Conservation (phyloP, 2,797 vertebrate genomes). For the Cyclopterus lumpus region DNA sequence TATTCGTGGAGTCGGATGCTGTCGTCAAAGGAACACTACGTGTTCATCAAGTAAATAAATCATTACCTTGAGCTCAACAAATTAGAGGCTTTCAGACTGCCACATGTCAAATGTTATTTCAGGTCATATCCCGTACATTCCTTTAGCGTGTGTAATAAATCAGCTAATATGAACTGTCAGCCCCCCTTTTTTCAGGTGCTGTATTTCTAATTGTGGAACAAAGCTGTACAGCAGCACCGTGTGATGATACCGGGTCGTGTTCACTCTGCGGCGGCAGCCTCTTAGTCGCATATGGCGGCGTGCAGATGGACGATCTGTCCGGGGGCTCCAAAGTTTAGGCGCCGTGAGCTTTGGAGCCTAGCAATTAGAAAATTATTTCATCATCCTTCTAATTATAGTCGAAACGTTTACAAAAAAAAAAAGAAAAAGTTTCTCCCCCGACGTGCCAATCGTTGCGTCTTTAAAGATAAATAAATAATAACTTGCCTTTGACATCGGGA, state of each 20-base stretch:
- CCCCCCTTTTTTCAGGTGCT: slow-evolving; percentile 28
- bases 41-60: slow-evolving; percentile 42
- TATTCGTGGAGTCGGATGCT: slow-evolving; percentile 13
- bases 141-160: slow-evolving; percentile 46
- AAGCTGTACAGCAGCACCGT: slow-evolving; percentile 55
- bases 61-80: slow-evolving; percentile 22
- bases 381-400: slow-evolving; percentile 68
- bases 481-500: too few species aligned
- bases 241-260: slow-evolving; percentile 45
- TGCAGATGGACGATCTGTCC: slow-evolving; percentile 77
- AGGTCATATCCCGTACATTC: slow-evolving; percentile 27
- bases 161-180: slow-evolving; percentile 55
- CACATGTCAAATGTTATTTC: slow-evolving; percentile 39
- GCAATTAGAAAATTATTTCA: slow-evolving; percentile 73
- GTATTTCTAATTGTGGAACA: slow-evolving; percentile 56
- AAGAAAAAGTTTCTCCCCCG: slow-evolving; percentile 49
- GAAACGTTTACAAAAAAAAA: slow-evolving; percentile 48
- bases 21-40: slow-evolving; percentile 26
- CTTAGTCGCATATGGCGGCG: slow-evolving; percentile 69
- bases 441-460: slow-evolving; percentile 42
- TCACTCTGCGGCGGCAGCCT: slow-evolving; percentile 57
- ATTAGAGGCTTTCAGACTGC: slow-evolving; percentile 24
- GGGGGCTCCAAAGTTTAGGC: slow-evolving; percentile 73
- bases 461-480: slow-evolving; percentile 37
- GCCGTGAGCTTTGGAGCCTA: slow-evolving; percentile 58